phyloP scores from a whole-genome alignment of 2,888 invertebrate genomes.

The Spatulosminthurus flaviceps region DNA sequence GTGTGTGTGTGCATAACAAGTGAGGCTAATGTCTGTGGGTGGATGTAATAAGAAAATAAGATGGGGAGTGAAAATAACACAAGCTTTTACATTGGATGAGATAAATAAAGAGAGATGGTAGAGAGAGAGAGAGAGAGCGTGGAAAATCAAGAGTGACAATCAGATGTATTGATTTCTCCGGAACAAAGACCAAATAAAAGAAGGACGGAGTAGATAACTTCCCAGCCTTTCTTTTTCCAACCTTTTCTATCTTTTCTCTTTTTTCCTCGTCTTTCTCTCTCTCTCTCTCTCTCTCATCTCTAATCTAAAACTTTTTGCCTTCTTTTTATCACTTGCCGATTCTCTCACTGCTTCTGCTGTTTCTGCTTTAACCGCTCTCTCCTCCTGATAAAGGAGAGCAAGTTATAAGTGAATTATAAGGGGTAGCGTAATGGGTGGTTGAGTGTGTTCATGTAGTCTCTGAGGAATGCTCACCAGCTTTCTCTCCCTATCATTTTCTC shows the following conservation, averaged over 20 bases:
- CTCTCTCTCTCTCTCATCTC: not conserved
- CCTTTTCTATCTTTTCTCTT: not conserved
- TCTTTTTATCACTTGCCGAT: slow-evolving; percentile 21
- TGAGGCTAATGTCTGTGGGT: not conserved
- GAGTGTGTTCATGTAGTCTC: slow-evolving; percentile 9
- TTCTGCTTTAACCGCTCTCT: not conserved
- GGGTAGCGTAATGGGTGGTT: slow-evolving; percentile 5
- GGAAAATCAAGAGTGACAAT: slow-evolving; percentile 54
- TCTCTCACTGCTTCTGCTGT: not conserved
- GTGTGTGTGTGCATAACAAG: not conserved
- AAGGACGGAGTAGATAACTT: slow-evolving; percentile 37
- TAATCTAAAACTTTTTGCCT: slow-evolving; percentile 30
- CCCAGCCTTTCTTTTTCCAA: slow-evolving; percentile 8
- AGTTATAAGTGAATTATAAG: slow-evolving; percentile 26
- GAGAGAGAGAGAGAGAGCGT: slow-evolving; percentile 38
- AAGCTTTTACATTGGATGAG: not conserved
- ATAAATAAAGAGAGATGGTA: slow-evolving; percentile 32
- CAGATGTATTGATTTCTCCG: slow-evolving; percentile 51
- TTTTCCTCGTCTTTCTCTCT: not conserved
- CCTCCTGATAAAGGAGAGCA: not conserved
- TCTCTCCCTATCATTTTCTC: not conserved
- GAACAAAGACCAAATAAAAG: slow-evolving; percentile 34
- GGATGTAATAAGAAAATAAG: slow-evolving; percentile 25
- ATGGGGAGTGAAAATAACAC: not conserved
- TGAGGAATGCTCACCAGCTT: slow-evolving; percentile 6